These are phyloP conservation scores for Hipparchia sbordonii DNA, from an alignment of 2,888 invertebrate genomes.

Conservation along the genomic window DNA sequence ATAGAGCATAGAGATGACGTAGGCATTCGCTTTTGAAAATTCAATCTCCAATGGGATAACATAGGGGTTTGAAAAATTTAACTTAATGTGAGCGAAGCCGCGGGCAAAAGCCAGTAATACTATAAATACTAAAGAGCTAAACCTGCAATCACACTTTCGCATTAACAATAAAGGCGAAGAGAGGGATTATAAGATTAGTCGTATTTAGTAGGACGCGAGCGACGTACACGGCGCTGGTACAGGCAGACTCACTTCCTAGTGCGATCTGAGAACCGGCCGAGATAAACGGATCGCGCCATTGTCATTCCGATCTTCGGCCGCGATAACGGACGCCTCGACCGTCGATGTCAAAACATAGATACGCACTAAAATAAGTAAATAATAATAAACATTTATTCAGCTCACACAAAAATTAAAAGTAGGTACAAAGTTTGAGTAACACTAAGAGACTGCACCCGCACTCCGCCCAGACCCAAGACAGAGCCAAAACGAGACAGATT, in stretches of 20 bases:
- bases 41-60: too few relatives aligned
- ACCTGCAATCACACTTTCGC: neutral
- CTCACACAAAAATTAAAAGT: too few relatives aligned
- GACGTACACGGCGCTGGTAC: slow-evolving; percentile 10
- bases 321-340: slow-evolving; percentile 17
- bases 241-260: slow-evolving; percentile 24
- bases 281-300: slow-evolving; percentile 25
- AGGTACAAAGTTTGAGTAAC: too few relatives aligned
- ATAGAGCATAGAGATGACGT: too few relatives aligned
- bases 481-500: too few relatives aligned
- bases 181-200: slow-evolving; percentile 16
- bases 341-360: slow-evolving; percentile 5
- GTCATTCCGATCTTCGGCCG: slow-evolving; percentile 14
- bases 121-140: neutral
- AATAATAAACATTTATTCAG: too few relatives aligned
- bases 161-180: slow-evolving; percentile 10
- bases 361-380: neutral
- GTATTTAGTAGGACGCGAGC: neutral
- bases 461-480: too few relatives aligned
- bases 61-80: too few relatives aligned
- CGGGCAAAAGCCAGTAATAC: too few relatives aligned
- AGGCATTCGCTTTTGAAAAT: too few relatives aligned
- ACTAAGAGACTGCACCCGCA: too few relatives aligned
- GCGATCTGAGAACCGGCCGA: slow-evolving; percentile 20
- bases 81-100: too few relatives aligned